Base-by-base conservation (phyloP, 1,140 invertebrate genomes). In the Aphelenchoides avenae region DNA sequence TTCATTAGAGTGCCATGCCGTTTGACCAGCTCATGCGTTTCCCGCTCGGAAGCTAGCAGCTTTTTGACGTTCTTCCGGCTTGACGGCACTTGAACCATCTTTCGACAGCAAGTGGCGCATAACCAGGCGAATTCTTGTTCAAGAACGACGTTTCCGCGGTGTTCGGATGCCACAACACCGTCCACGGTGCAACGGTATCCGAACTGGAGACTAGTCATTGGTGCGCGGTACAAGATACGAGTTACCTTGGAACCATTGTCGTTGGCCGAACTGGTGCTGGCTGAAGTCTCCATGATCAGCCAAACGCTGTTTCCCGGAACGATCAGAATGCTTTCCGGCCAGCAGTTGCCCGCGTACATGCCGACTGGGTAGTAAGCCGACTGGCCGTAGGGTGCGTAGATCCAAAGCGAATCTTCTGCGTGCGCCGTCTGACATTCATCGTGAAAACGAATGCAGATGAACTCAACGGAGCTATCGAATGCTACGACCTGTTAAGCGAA, bases 381-480 rank as follows among this genome's bases (percentile, higher is more conserved):
- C n/a, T 48, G 18, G 7, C 6, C 9, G 26, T 54, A 31, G 22
- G 24, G 73, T 2, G 78, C 65, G 42, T 78, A 93, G 11, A 95
- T 80, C 64, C 91, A 87, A 0, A 97, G 81, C 7, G 86, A 86
- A 80, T 97, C 92, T 79, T 96, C 92, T 0, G 86, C 84, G 78
- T 96, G 92, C 0, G 88, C 87, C 0, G 91, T 96, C 34, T 89
- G 85, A 80, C 90, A 92, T 48, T 87, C 84, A 0, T 88, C 84
- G 72, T 93, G 91, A 80, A 97, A 94, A 80, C 96, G 90, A 5
- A 97, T 77, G 1, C 86, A 86, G 70, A 96, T 83, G 88, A 91
- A 95, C 61, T 89, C 86, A 0, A 96, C 89, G 57, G 82, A 83
- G 9, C 86, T 80, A 0, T 91, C 89, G 80, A 96, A 96, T 39